Evolutionary conservation across 2,113 vertebrate species (phyloP).

Genomic region (Dendropsophus ebraccatus): DNA sequence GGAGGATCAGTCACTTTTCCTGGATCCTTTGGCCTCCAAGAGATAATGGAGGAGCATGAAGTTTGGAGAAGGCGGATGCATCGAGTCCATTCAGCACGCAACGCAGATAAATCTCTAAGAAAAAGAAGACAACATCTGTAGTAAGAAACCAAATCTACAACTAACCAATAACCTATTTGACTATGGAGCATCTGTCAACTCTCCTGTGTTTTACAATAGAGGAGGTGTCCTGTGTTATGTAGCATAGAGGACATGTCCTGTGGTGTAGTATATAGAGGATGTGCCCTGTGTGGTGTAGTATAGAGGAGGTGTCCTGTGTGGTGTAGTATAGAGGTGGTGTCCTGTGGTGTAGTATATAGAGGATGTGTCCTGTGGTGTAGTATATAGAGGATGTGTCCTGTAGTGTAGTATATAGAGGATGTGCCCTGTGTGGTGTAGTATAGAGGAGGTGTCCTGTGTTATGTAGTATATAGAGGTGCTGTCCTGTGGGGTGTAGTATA

Average conservation of each 20-base stretch:
- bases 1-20: not conserved
- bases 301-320: too few relatives aligned
- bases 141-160: not conserved
- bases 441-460: too few relatives aligned
- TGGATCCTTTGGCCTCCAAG: not conserved
- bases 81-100: constrained; percentile 81
- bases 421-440: too few relatives aligned
- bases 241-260: too few relatives aligned
- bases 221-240: not conserved
- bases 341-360: not conserved
- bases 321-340: not conserved
- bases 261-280: too few relatives aligned
- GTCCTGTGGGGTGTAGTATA: too few relatives aligned
- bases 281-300: too few relatives aligned
- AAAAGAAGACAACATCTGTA: constrained; percentile 29
- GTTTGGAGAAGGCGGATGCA: constrained; percentile 80
- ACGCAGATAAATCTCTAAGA: constrained; percentile 81
- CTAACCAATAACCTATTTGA: not conserved
- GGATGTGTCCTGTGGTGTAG: not conserved
- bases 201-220: not conserved
- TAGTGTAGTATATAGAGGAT: not conserved
- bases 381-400: not conserved
- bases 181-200: not conserved
- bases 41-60: constrained; percentile 64
- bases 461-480: too few relatives aligned